These are phyloP conservation scores for Rhynchophorus ferrugineus DNA, from an alignment of 1,140 invertebrate species.

Conservation along the genomic window DNA sequence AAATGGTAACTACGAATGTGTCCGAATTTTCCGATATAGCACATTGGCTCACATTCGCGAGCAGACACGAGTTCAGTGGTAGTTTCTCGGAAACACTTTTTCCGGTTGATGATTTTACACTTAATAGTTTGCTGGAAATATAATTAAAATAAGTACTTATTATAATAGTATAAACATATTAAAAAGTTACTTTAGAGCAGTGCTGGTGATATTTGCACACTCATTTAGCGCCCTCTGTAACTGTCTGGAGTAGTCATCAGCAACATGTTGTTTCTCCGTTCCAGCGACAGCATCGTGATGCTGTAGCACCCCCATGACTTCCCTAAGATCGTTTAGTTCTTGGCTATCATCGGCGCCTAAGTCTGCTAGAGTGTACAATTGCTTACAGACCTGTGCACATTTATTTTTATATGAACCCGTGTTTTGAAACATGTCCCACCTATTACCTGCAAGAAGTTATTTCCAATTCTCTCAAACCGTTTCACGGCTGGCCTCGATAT, in stretches of 20 bases:
- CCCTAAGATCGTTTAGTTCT: slow-evolving; percentile 40
- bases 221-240: slow-evolving; percentile 50
- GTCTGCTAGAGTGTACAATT: slow-evolving; percentile 42
- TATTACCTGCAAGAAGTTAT: slow-evolving; percentile 18
- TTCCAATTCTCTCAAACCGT: slow-evolving; percentile 50
- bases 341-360: slow-evolving; percentile 37
- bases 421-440: too few species aligned
- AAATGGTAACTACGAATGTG: slow-evolving; percentile 61
- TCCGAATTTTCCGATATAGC: slow-evolving; percentile 53
- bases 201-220: slow-evolving; percentile 44
- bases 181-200: slow-evolving; percentile 32
- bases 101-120: neutral
- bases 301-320: slow-evolving; percentile 73
- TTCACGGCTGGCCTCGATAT: slow-evolving; percentile 65
- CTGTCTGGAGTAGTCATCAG: slow-evolving; percentile 74
- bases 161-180: neutral
- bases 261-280: slow-evolving; percentile 88
- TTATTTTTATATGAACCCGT: too few species aligned
- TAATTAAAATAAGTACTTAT: slow-evolving; percentile 2
- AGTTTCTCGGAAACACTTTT: neutral
- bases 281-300: slow-evolving; percentile 88
- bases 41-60: slow-evolving; percentile 56
- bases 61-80: slow-evolving; percentile 22
- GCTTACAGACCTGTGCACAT: slow-evolving; percentile 47
- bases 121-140: slow-evolving; percentile 19